A percentile compares a stretch with the other conserved stretches of the same genome.
Conservation (phyloP, 2,797 vertebrate genomes). For the Alauda arvensis region DNA sequence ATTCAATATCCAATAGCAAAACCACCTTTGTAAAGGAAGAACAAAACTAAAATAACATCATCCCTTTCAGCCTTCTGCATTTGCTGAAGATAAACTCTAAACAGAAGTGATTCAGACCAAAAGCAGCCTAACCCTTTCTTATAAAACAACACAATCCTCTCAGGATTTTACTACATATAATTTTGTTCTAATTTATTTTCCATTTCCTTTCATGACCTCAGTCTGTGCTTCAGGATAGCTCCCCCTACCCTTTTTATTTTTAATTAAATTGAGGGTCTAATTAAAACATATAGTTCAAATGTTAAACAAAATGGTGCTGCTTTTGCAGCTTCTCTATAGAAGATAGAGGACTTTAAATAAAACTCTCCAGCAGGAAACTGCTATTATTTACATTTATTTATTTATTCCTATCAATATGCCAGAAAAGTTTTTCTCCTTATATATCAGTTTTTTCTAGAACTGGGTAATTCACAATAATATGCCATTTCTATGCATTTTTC, state of each 20-base stretch:
- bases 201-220: background rate
- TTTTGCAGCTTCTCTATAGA: background rate
- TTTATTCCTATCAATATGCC: background rate
- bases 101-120: slow-evolving; percentile 55
- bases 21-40: background rate
- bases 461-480: background rate
- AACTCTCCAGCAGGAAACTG: slow-evolving; percentile 50
- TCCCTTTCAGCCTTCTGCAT: background rate
- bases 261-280: background rate
- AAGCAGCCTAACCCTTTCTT: slow-evolving; percentile 6
- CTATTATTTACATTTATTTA: background rate
- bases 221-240: background rate
- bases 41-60: background rate
- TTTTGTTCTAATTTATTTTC: slow-evolving; percentile 15
- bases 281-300: background rate
- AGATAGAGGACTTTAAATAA: slow-evolving; percentile 5
- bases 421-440: background rate
- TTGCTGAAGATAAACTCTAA: slow-evolving; percentile 38
- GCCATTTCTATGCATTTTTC: background rate
- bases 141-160: background rate
- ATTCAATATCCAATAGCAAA: background rate
- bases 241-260: accelerated
- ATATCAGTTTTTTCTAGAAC: background rate
- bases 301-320: background rate
- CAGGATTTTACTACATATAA: background rate